A percentile compares a stretch with the other conserved stretches of the same genome.
phyloP scores from a whole-genome alignment of 2,888 invertebrate genomes.

The Zygothrica quintamaculata region DNA sequence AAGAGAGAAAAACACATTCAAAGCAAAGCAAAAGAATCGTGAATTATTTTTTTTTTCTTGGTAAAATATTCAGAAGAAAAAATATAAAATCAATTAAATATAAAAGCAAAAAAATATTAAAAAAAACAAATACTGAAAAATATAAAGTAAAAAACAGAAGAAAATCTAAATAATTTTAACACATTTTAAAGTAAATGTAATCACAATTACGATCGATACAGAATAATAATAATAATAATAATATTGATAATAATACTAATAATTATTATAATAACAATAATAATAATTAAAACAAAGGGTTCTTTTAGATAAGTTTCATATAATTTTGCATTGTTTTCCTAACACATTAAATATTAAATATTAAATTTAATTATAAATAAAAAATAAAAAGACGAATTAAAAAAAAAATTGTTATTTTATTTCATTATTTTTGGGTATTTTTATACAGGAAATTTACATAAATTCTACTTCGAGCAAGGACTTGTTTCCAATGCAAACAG shows the following conservation, averaged over 20 bases:
- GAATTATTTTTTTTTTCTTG: conserved; percentile 24
- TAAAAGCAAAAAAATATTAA: conserved; percentile 20
- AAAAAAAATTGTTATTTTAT: conserved; percentile 15
- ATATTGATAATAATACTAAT: not conserved
- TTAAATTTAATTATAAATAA: conserved; percentile 41
- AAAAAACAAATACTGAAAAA: conserved; percentile 30
- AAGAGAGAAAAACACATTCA: not conserved
- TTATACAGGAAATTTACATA: too few species aligned
- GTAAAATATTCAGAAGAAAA: conserved; percentile 26
- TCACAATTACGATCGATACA: conserved; percentile 49
- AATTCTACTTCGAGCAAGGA: too few species aligned
- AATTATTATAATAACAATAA: not conserved
- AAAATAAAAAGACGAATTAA: conserved; percentile 66
- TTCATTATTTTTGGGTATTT: too few species aligned
- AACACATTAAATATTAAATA: conserved; percentile 61
- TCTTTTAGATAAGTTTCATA: conserved; percentile 72
- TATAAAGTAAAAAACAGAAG: conserved; percentile 18
- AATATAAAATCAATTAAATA: conserved; percentile 8
- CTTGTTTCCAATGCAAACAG: too few species aligned
- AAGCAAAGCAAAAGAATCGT: conserved; percentile 32
- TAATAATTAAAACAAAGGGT: conserved; percentile 37
- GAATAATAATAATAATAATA: not conserved
- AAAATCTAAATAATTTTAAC: conserved; percentile 41
- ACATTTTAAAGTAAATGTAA: conserved; percentile 67
- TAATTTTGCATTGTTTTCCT: conserved; percentile 77